These are phyloP conservation scores for Todiramphus chloris DNA, from an alignment of 2,113 vertebrate genomes.

Conservation along the genomic window DNA sequence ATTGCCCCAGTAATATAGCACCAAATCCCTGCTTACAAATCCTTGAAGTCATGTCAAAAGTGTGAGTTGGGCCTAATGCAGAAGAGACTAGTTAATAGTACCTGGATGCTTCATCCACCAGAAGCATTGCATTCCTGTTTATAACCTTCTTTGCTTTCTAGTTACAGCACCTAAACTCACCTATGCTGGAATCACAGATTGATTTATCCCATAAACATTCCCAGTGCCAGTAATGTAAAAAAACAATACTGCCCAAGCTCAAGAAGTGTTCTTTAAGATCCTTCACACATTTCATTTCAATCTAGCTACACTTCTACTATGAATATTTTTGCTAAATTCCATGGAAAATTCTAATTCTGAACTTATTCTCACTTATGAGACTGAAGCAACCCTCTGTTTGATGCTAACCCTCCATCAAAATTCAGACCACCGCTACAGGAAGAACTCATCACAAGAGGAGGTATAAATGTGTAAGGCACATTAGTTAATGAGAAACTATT, in stretches of 20 bases:
- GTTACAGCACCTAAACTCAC: background rate
- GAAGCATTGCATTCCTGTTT: background rate
- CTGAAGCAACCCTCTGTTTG: background rate
- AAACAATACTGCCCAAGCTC: background rate
- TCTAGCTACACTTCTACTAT: background rate
- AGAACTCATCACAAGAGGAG: background rate
- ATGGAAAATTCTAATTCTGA: background rate
- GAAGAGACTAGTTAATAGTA: background rate
- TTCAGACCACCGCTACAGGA: background rate
- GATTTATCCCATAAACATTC: background rate
- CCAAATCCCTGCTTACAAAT: background rate
- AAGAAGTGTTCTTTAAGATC: too few species aligned
- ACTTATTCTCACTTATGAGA: background rate
- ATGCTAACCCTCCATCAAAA: background rate
- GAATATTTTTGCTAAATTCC: background rate
- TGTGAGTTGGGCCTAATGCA: background rate
- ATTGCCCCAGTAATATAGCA: background rate
- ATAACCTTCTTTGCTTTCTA: background rate
- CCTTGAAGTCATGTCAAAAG: background rate
- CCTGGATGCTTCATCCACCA: background rate
- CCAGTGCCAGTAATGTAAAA: background rate
- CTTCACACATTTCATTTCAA: background rate
- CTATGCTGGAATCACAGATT: background rate
- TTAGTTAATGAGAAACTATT: background rate
- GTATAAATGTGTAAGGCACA: fast-evolving